Evolutionary conservation across 2,113 vertebrate species (phyloP), one percentile per base, ranked within the genome.

Genomic region (Ahaetulla prasina): DNA sequence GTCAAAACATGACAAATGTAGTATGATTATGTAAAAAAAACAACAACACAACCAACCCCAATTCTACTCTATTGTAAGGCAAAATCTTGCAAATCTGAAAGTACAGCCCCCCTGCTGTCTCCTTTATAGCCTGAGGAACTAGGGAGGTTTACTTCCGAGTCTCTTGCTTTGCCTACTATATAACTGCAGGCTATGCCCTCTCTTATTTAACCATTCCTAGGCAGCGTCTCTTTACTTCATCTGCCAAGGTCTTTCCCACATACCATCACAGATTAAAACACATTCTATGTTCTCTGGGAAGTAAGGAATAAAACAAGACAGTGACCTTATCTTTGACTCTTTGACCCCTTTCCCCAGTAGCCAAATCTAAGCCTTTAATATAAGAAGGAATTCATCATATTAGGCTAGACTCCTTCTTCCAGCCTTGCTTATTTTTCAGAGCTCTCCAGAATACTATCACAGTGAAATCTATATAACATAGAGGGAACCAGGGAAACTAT

Each of bases 391-490:
- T 94, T 89, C 0, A 35, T 93, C 90, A 74, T 47, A 39, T 89
- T 91, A 55, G 50, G 68, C 39, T 55, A 50, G n/a, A 8, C 92
- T 6, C 74, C 68, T 52, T 90, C 23, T 93, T 74, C 35, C 30
- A 12, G 14, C 85, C n/a, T 68, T 68, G 30, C 63, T 68, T 68
- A 63, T 35, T 93, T 91, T 52, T 54, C 20, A 92, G 92, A 90
- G 88, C 22, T 3, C 85, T 87, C 0, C 0, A 92, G 86, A 23
- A 88, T 43, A 53, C 85, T 55, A 92, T 85, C 45, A 10, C 5
- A 49, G 85, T 85, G 74, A 94, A 20, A 74, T 93, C 95, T 95
- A 94, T 93, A 93, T 94, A 87, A 25, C 27, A 47, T 2, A 20
- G 27, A 90, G 88, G 18, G 50, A 93, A 49, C n/a, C n/a, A 60